A percentile compares a stretch with the other conserved stretches of the same genome.
phyloP scores from a whole-genome alignment of 2,888 invertebrate species.

The Macaria liturata region DNA sequence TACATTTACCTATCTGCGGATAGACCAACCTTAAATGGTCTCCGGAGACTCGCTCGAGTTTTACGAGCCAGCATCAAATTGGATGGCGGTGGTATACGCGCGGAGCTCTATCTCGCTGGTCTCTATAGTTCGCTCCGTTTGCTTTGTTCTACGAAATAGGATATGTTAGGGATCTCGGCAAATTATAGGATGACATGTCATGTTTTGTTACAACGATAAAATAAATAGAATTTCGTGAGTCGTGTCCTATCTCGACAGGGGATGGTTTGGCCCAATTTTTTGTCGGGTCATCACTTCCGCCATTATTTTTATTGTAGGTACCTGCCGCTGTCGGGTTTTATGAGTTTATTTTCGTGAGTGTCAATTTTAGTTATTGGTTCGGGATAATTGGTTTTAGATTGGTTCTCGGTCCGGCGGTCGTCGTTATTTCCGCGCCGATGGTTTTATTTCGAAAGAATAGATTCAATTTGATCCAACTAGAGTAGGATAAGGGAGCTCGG shows the following conservation, averaged over 20 bases:
- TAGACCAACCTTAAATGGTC: slow-evolving; percentile 38
- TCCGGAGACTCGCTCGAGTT: slow-evolving; percentile 30
- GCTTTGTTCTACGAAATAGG: slow-evolving; percentile 30
- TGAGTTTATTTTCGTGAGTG: slow-evolving; percentile 37
- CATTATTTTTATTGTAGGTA: slow-evolving; percentile 37
- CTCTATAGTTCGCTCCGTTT: slow-evolving; percentile 30
- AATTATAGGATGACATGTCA: slow-evolving; percentile 42
- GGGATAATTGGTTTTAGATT: slow-evolving; percentile 33
- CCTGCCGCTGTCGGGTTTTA: slow-evolving; percentile 31
- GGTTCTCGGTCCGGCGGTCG: slow-evolving; percentile 18
- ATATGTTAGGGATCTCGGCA: slow-evolving; percentile 36
- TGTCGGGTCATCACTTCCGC: slow-evolving; percentile 33
- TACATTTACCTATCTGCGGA: slow-evolving; percentile 37
- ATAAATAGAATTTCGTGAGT: slow-evolving; percentile 34
- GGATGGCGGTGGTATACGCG: slow-evolving; percentile 29
- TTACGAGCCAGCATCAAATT: slow-evolving; percentile 36
- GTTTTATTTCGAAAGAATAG: slow-evolving; percentile 23
- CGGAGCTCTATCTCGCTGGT: slow-evolving; percentile 32
- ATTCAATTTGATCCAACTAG: slow-evolving; percentile 20
- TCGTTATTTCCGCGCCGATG: slow-evolving; percentile 17
- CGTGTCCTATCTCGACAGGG: slow-evolving; percentile 31
- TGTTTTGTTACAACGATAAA: slow-evolving; percentile 38
- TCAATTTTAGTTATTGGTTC: slow-evolving; percentile 38
- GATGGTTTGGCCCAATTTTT: slow-evolving; percentile 31
- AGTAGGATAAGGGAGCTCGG: slow-evolving; percentile 11